Evolutionary conservation across 1,140 invertebrate species (phyloP), one percentile per base, ranked within the genome.

Genomic region (Argopecten irradians): DNA sequence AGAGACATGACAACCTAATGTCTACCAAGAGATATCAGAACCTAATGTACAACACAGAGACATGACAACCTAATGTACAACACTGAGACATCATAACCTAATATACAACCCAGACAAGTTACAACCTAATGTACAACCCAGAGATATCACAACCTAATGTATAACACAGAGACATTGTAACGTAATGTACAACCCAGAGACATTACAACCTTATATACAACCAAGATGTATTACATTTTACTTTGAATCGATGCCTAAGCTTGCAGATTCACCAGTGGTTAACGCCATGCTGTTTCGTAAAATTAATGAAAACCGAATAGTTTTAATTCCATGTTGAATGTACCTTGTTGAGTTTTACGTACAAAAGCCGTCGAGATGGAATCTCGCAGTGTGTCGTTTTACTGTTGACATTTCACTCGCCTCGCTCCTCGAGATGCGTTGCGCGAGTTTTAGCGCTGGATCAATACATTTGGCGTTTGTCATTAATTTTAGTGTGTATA

Each of bases 341-440:
- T n/a, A 71, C n/a, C 43, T 46, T 46, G 43, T 46, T 11, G 43
- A 46, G 43, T 14, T 28, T 71, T 28, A 28, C 55, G 22, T 71
- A 71, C 55, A 71, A 28, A 71, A n/a, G 55, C 22, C 5, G n/a
- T n/a, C 55, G n/a, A 39, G 36, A 39, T 39, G 36, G 13, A 13
- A 39, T 39, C 36, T 39, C 5, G 55, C 5, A 28, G 55, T 71
- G 55, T 71, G 43, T 11, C 55, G 19, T 71, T 5, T 5, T 16
- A 71, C 22, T 71, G 55, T 71, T 71, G 55, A 71, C 55, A 71
- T 71, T 71, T 71, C 43, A 71, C 55, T 28, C 55, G n/a, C 55
- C 28, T 71, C 55, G 22, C 55, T 71, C 22, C 16, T 28, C 8
- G 19, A 71, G 55, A 71, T 71, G 5, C n/a, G n/a, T 71, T 71